Conservation (phyloP, 2,888 invertebrate species). For the Clunio marinus region DNA sequence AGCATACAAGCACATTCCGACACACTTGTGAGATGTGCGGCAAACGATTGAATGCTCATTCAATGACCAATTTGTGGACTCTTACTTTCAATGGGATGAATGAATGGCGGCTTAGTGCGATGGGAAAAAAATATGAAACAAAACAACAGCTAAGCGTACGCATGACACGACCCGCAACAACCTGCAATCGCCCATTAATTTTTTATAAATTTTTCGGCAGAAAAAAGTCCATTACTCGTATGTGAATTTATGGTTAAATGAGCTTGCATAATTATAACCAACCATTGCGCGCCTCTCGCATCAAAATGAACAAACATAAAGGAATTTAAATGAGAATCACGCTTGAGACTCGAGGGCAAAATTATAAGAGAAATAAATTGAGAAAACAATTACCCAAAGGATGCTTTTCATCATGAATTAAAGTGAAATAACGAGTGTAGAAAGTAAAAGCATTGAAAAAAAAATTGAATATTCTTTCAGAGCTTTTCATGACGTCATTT, state of each 20-base stretch:
- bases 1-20: conserved; percentile 8
- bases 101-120: neutral
- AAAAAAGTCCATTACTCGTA: neutral
- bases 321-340: conserved; percentile 8
- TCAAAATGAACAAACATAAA: neutral
- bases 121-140: conserved; percentile 6
- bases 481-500: conserved; percentile 24
- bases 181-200: neutral
- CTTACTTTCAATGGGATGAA: conserved; percentile 21
- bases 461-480: neutral
- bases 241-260: neutral
- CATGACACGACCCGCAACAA: neutral
- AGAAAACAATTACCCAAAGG: no score
- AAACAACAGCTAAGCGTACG: conserved; percentile 15
- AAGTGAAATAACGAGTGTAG: no score
- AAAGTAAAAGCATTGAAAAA: no score
- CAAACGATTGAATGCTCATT: conserved; percentile 19
- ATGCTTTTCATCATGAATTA: no score
- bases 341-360: neutral
- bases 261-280: neutral
- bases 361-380: no score
- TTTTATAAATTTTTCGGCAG: conserved; percentile 11
- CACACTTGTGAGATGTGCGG: conserved; percentile 13
- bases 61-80: conserved; percentile 36
- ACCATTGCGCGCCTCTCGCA: neutral